These are phyloP conservation scores for Rhipidura dahli DNA, from an alignment of 2,113 vertebrate genomes.

Conservation along the genomic window DNA sequence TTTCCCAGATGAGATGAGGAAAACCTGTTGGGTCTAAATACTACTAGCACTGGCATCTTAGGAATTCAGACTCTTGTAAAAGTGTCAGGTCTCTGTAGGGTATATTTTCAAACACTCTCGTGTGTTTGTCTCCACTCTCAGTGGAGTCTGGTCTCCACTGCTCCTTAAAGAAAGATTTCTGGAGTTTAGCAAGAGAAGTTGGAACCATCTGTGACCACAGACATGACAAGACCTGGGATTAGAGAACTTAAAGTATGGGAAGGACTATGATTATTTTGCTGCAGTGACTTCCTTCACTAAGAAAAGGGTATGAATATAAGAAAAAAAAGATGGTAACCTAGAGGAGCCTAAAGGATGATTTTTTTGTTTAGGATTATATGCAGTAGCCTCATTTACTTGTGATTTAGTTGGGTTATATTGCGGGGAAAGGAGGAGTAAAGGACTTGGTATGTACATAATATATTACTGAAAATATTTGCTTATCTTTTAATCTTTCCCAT, in stretches of 20 bases:
- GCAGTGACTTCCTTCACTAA: not conserved
- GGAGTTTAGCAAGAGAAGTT: not conserved
- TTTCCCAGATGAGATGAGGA: not conserved
- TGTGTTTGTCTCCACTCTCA: too few relatives aligned
- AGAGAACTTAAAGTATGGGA: not conserved
- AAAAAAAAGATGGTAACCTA: not conserved
- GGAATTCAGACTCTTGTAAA: not conserved
- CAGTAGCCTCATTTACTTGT: not conserved
- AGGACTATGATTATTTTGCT: not conserved
- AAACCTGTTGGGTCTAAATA: not conserved
- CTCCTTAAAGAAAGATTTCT: not conserved
- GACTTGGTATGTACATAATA: not conserved
- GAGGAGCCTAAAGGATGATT: not conserved
- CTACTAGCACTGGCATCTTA: rapidly evolving
- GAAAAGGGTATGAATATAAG: not conserved
- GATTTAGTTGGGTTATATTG: not conserved
- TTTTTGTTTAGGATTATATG: not conserved
- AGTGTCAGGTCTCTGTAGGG: not conserved
- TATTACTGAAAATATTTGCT: not conserved
- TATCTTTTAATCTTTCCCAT: not conserved
- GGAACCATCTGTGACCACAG: not conserved
- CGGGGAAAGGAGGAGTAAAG: not conserved
- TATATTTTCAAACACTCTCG: not conserved
- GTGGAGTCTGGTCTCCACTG: not conserved
- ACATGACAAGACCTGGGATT: not conserved